Evolutionary conservation across 2,113 vertebrate genomes (phyloP), one percentile per base, ranked within the genome.

Genomic region (Gymnogyps californianus): DNA sequence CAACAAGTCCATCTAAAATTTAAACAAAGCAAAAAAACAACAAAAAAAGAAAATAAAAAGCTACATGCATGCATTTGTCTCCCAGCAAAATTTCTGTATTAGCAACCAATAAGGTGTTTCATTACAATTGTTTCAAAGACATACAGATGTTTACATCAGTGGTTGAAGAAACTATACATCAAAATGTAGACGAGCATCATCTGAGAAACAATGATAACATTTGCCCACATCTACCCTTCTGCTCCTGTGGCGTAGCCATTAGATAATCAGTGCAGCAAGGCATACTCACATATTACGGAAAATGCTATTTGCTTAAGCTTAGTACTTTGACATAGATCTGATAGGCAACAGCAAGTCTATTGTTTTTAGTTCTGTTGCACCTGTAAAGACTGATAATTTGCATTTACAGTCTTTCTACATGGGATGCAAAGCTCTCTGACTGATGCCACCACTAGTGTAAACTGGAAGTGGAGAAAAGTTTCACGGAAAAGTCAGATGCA

Each of bases 1-100:
- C 98, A 95, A 91, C 93, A 95, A 98, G 85, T 97, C 97, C 98
- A 98, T 98, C 98, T 99, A 96, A 96, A 98, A 97, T 91, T 94
- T 90, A 98, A 98, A 97, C 74, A 98, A 94, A 96, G 87, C 85
- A 97, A 93, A 96, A 85, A 76, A 95, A 96, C 80, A 90, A 77
- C 54, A 78, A 75, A 64, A 71, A 79, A 72, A 70, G 29, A 74
- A 96, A 94, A 87, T 61, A 62, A 95, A 77, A 92, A 72, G 90
- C 88, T 71, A 67, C 62, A 89, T 93, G 75, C 78, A 83, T 12
- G 74, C 25, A 87, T 91, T 89, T 79, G 69, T 76, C 65, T 83
- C 80, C 69, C 69, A 87, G 77, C 57, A 89, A 66, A 36, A 54
- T 57, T 61, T 95, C 79, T 77, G 31, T 64, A 78, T 82, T 84